phyloP scores from a whole-genome alignment of 2,113 vertebrate species.

The Proteles cristata region DNA sequence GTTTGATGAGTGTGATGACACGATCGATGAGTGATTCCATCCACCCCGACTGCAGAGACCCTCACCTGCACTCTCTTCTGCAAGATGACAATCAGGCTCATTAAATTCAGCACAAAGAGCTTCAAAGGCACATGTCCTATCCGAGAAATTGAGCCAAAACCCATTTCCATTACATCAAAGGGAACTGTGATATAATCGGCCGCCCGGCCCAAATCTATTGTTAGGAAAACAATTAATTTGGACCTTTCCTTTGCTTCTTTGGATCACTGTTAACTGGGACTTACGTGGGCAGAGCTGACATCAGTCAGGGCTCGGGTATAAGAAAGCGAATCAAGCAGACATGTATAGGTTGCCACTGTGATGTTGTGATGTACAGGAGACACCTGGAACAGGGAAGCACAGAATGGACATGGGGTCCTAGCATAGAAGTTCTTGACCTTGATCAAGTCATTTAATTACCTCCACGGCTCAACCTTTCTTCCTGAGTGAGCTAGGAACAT shows the following conservation, averaged over 20 bases:
- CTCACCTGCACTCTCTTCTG: conserved; percentile 73
- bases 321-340: not conserved
- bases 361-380: not conserved
- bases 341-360: not conserved
- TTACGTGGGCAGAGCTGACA: not conserved
- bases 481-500: not conserved
- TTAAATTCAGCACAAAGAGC: conserved; percentile 82
- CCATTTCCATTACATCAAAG: conserved; percentile 76
- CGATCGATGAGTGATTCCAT: conserved; percentile 80
- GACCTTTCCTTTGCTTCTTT: conserved; percentile 62
- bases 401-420: too few relatives aligned
- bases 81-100: conserved; percentile 83
- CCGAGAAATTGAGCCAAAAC: conserved; percentile 74
- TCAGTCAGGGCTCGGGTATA: not conserved
- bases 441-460: not conserved
- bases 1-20: conserved; percentile 74
- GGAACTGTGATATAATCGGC: conserved; percentile 80
- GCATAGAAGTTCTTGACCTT: not conserved
- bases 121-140: conserved; percentile 77
- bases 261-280: not conserved
- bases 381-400: too few relatives aligned
- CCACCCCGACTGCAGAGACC: conserved; percentile 74
- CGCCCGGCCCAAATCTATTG: conserved; percentile 71
- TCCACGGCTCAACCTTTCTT: not conserved
- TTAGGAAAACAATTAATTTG: conserved; percentile 81